Conservation (phyloP, 2,888 invertebrate species). For the Eretmocerus hayati region DNA sequence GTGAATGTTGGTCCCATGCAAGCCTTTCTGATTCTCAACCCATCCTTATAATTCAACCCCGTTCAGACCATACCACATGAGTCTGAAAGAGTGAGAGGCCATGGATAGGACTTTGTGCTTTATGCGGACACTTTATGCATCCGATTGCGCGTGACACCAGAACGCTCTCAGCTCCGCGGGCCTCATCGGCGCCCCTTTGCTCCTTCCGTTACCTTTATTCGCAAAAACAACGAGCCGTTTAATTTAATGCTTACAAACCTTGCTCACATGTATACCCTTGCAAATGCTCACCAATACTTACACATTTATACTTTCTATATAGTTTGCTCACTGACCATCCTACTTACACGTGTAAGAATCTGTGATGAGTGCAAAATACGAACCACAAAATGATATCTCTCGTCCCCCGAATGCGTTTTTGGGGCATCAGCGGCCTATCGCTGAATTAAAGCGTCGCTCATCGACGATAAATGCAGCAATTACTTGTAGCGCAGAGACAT, state of each 20-base stretch:
- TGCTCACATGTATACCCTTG: constrained; percentile 7
- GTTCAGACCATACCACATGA: not conserved
- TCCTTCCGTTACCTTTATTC: constrained; percentile 27
- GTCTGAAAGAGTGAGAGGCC: too few relatives aligned
- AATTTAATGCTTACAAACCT: constrained; percentile 44
- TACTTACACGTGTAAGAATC: too few relatives aligned
- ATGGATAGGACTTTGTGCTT: constrained; percentile 12
- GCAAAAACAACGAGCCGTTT: constrained; percentile 37
- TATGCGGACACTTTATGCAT: constrained; percentile 42
- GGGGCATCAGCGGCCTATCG: not conserved
- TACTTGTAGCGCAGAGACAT: not conserved
- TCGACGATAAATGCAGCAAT: constrained; percentile 13
- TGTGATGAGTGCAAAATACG: too few relatives aligned
- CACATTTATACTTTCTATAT: constrained; percentile 18
- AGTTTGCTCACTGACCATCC: too few relatives aligned
- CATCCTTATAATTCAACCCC: too few relatives aligned
- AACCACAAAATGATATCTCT: too few relatives aligned
- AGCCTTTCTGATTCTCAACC: too few relatives aligned
- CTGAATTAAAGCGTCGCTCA: constrained; percentile 16
- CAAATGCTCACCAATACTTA: constrained; percentile 1
- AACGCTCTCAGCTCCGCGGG: constrained; percentile 45
- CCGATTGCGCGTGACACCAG: constrained; percentile 47
- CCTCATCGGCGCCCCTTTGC: constrained; percentile 26
- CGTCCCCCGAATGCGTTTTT: too few relatives aligned
- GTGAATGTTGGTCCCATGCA: too few relatives aligned